Conservation (phyloP, 2,797 vertebrate species). For the Nothura maculosa region DNA sequence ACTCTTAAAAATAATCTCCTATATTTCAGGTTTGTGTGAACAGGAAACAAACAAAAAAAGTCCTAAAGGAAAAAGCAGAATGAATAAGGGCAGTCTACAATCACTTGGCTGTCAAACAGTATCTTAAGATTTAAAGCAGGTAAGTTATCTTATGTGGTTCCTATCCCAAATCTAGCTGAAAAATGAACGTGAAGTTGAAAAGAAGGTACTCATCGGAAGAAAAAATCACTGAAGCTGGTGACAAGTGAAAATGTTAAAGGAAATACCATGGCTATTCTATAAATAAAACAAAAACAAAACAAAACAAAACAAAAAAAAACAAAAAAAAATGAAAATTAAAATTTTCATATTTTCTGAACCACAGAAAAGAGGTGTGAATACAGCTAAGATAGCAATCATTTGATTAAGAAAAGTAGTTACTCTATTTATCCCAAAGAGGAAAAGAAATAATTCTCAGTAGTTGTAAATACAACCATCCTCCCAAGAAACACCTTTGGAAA, state of each 20-base stretch:
- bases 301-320: no score
- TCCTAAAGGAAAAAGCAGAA: neutral
- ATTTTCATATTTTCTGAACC: neutral
- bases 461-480: neutral
- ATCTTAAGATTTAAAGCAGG: neutral
- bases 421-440: neutral
- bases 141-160: neutral
- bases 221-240: neutral
- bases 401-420: neutral
- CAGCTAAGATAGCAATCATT: neutral
- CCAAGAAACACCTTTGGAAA: neutral
- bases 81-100: neutral
- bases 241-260: neutral
- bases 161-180: neutral
- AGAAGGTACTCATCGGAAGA: neutral
- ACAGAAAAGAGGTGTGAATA: neutral
- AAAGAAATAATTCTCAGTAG: neutral
- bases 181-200: neutral
- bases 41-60: neutral
- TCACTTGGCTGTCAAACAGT: neutral
- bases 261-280: neutral
- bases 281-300: no score
- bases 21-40: constrained; percentile 21
- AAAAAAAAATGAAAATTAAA: no score
- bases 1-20: constrained; percentile 7